Evolutionary conservation across 1,140 invertebrate genomes (phyloP), one percentile per base, ranked within the genome.

Genomic region (Ceratoteleas bidentatus): DNA sequence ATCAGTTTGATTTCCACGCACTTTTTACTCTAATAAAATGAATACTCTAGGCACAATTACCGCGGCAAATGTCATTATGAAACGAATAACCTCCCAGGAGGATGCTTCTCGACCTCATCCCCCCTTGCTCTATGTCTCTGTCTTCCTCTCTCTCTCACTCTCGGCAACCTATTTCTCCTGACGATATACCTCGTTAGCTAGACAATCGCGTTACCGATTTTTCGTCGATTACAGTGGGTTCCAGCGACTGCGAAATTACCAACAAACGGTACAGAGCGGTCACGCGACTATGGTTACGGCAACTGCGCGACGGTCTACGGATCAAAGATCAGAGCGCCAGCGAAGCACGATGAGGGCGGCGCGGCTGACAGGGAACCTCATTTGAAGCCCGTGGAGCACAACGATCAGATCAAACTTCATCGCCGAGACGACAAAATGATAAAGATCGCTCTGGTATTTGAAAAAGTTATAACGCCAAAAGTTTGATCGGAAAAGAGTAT

Each of bases 291-390:
- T 64, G 79, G 79, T 81, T 75, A 78, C 77, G 76, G 57, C 68
- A 80, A 76, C 69, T 49, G 70, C 77, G 77, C 62, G 58, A 81
- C 65, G 82, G 77, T 84, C 70, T 70, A 43, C 34, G 79, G 79
- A 84, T 81, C 83, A 84, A 84, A 84, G 83, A 81, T 84, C 74
- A 83, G 69, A 61, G 75, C 65, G 53, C 40, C 65, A 83, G 60
- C 75, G 64, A 68, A 77, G 73, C 80, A 73, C 68, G 73, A 64
- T 74, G 62, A 60, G 64, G 58, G 68, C 43, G 13, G 54, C 56
- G 15, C 56, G 8, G 7, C 32, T 50, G 53, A 76, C 57, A 38
- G 65, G 56, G 70, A 47, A 74, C 73, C 43, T 69, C 70, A 45
- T 70, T 82, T 69, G 33, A 77, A 56, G 10, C 45, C 62, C 57